Conservation (phyloP, 2,113 vertebrate species). For the Fregetta grallaria region DNA sequence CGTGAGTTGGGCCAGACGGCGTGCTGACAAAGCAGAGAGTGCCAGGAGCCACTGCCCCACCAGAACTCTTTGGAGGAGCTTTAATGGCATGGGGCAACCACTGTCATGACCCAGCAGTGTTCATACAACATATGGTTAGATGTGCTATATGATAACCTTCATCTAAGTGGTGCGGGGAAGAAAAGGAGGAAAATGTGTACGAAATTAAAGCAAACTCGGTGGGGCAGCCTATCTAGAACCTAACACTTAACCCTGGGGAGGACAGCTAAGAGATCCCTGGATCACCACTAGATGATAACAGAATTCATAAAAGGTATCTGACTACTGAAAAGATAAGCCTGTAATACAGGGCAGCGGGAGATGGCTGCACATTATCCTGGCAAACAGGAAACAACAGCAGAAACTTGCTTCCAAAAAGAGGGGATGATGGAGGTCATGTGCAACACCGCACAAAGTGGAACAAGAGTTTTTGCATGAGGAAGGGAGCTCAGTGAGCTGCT, state of each 20-base stretch:
- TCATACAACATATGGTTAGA: not conserved
- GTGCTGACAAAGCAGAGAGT: not conserved
- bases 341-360: not conserved
- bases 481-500: not conserved
- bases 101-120: not conserved
- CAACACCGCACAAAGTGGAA: not conserved
- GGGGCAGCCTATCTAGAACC: not conserved
- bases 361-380: not conserved
- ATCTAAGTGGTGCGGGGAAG: not conserved
- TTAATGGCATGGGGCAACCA: not conserved
- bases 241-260: not conserved
- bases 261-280: not conserved
- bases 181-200: not conserved
- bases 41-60: not conserved
- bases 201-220: not conserved
- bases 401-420: not conserved
- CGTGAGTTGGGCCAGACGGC: not conserved
- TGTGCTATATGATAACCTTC: not conserved
- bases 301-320: not conserved
- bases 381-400: not conserved
- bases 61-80: not conserved
- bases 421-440: not conserved
- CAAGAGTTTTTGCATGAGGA: not conserved
- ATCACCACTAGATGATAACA: not conserved
- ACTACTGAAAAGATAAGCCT: not conserved